Evolutionary conservation across 1,140 invertebrate species (phyloP), one percentile per base, ranked within the genome.

Genomic region (Apis laboriosa): DNA sequence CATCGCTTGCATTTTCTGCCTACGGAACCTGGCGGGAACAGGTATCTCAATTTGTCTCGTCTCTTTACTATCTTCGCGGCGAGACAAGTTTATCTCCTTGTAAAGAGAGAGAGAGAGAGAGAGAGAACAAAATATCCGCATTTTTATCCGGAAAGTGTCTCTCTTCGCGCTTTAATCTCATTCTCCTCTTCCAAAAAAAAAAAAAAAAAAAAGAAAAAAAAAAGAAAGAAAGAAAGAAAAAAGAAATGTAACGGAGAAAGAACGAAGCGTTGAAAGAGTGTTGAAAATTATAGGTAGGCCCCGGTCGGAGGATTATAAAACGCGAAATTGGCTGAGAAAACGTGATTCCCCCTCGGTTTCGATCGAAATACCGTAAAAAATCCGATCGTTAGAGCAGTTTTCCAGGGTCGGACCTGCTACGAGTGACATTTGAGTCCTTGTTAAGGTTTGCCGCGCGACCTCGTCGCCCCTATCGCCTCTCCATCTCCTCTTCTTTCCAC

Each of bases 371-470:
- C 34, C 72, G 72, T 60, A 68, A 81, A 77, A 77, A 77, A 77
- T 66, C 43, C 56, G 64, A 55, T 82, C 75, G 81, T 83, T 83
- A 78, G 66, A 77, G 67, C 60, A 77, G 75, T 78, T 83, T 83
- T 83, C 76, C 76, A 78, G 76, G 81, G 76, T 83, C 76, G 51
- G 76, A 66, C 75, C 76, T 68, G 71, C 75, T 68, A 78, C 75
- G 72, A 83, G 81, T 83, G 71, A 85, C 68, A 83, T 84, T 88
- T 79, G 77, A 87, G 85, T 83, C 63, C 71, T 82, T 88, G 72
- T 84, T 89, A 77, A 77, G 76, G 77, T 87, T 83, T 87, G 63
- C 58, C 28, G 63, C 53, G 58, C 28, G 55, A 86, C 61, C 80
- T 86, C 82, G 77, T 80, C 28, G 61, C 51, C 34, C 34, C n/a